These are phyloP conservation scores for Morelia viridis DNA, from an alignment of 2,797 vertebrate genomes.

Conservation along the genomic window DNA sequence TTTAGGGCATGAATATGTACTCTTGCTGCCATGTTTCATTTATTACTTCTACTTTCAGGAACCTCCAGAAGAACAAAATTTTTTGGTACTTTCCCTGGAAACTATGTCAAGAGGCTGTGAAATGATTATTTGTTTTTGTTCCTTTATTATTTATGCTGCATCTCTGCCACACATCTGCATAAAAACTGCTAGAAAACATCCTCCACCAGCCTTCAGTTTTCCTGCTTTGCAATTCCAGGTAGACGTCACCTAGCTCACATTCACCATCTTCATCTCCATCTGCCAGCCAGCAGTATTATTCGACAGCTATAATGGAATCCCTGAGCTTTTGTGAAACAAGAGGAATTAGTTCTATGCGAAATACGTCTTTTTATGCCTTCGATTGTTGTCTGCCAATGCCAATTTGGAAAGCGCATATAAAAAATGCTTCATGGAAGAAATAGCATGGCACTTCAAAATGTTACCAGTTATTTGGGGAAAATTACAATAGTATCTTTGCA, in stretches of 20 bases:
- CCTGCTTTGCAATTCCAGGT: constrained; percentile 66
- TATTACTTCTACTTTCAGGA: constrained; percentile 82
- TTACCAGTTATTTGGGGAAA: constrained; percentile 7
- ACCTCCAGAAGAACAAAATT: constrained; percentile 95
- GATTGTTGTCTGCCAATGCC: constrained; percentile 27
- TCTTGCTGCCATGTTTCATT: constrained; percentile 62
- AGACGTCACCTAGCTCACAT: constrained; percentile 57
- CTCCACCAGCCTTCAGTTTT: constrained; percentile 65
- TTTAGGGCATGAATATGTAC: constrained; percentile 20
- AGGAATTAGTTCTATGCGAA: constrained; percentile 39
- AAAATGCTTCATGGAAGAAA: constrained; percentile 47
- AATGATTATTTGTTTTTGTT: constrained; percentile 41
- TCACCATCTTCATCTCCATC: constrained; percentile 65
- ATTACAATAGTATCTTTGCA: constrained; percentile 24
- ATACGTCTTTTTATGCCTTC: constrained; percentile 32
- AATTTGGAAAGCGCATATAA: constrained; percentile 15
- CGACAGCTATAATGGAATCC: constrained; percentile 32
- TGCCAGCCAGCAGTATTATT: constrained; percentile 65
- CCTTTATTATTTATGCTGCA: constrained; percentile 73
- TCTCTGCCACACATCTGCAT: constrained; percentile 72
- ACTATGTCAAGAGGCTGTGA: constrained; percentile 97
- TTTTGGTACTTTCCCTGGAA: constrained; percentile 99
- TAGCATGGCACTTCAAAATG: constrained; percentile 14
- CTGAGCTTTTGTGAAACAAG: constrained; percentile 46
- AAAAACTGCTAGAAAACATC: constrained; percentile 70